Evolutionary conservation across 2,797 vertebrate genomes (phyloP).

Genomic region (Benthosema pterotum): DNA sequence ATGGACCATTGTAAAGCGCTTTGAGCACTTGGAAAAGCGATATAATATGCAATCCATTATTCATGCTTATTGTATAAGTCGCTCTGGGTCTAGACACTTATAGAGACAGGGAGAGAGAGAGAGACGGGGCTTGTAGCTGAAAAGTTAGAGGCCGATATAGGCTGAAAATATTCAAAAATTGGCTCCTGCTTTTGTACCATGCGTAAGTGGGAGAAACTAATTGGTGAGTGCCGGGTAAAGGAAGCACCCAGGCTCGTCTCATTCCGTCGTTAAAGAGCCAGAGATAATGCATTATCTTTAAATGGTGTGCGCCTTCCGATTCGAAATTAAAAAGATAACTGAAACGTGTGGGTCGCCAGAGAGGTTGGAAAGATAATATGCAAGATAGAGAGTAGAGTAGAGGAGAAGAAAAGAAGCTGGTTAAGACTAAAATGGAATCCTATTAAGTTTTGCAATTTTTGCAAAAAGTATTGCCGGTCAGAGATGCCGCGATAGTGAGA

Average conservation of each 20-base stretch:
- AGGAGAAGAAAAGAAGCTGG: not conserved
- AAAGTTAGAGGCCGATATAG: constrained; percentile 7
- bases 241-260: constrained; percentile 22
- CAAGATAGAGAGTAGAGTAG: not conserved
- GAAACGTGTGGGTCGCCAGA: not conserved
- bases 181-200: constrained; percentile 40
- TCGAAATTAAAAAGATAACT: constrained; percentile 38
- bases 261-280: constrained; percentile 34
- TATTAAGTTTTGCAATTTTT: too few relatives aligned
- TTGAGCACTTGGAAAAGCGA: too few relatives aligned
- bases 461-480: not conserved
- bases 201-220: constrained; percentile 45
- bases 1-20: too few relatives aligned
- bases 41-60: too few relatives aligned
- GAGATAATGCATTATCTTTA: constrained; percentile 42
- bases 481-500: constrained; percentile 11
- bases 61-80: too few relatives aligned
- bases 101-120: constrained; percentile 22
- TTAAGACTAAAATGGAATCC: too few relatives aligned
- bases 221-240: constrained; percentile 32
- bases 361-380: constrained; percentile 23
- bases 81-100: too few relatives aligned
- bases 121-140: not conserved
- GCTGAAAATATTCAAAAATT: constrained; percentile 48
- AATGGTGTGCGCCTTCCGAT: constrained; percentile 24